A percentile compares a stretch with the other conserved stretches of the same genome.
phyloP scores from a whole-genome alignment of 2,888 invertebrate genomes.

The Kryphioiulus occultus region DNA sequence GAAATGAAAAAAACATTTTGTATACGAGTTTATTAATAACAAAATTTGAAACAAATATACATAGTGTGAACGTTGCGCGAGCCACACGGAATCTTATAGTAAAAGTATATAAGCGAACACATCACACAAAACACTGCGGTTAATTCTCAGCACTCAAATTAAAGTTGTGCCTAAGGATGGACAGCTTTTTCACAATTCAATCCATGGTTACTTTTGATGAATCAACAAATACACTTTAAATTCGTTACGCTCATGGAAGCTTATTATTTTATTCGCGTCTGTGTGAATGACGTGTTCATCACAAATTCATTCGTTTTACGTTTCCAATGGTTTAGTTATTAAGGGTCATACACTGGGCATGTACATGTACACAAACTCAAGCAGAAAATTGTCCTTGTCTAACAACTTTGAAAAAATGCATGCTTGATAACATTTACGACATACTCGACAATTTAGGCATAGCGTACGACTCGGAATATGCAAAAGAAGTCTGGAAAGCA shows the following conservation, averaged over 20 bases:
- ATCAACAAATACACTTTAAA: not conserved
- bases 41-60: conserved; percentile 9
- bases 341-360: not conserved
- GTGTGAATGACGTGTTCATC: not conserved
- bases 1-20: not conserved
- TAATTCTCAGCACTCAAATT: not conserved
- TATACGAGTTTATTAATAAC: not conserved
- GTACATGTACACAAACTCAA: not conserved
- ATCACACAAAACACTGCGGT: not conserved
- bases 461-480: not conserved
- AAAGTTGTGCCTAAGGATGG: not conserved
- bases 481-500: not conserved
- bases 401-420: not conserved
- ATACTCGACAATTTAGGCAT: not conserved
- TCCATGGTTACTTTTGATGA: not conserved
- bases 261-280: not conserved
- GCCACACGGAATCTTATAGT: not conserved
- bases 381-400: not conserved
- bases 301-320: not conserved
- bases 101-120: not conserved
- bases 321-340: not conserved
- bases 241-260: not conserved
- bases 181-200: not conserved
- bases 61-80: conserved; percentile 13
- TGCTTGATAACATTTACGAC: not conserved